Evolutionary conservation across 2,797 vertebrate species (phyloP).

Genomic region (Paedocypris micromegethes): DNA sequence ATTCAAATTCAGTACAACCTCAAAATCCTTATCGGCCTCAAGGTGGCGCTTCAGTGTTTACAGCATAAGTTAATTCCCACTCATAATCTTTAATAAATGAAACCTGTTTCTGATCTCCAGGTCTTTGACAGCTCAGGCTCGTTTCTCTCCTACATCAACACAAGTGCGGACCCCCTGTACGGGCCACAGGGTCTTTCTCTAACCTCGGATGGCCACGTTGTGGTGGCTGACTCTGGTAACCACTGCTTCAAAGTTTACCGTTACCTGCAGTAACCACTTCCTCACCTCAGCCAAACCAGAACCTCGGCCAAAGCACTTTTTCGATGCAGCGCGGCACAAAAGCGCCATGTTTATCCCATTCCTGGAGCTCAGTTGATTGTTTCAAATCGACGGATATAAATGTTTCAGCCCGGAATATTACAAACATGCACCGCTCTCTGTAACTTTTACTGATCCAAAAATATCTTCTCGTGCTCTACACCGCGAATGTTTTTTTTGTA

Average conservation of each 20-base stretch:
- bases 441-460: constrained; percentile 30
- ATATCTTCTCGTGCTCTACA: constrained; percentile 18
- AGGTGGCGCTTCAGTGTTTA: too few relatives aligned
- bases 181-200: constrained; percentile 92
- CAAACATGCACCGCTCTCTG: constrained; percentile 36
- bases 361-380: too few relatives aligned
- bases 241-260: constrained; percentile 98
- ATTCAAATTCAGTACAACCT: not conserved
- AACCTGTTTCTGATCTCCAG: constrained; percentile 55
- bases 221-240: constrained; percentile 94
- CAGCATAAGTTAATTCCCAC: too few relatives aligned
- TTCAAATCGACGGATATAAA: too few relatives aligned
- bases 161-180: constrained; percentile 87
- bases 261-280: constrained; percentile 82
- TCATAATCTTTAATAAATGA: too few relatives aligned
- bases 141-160: constrained; percentile 97
- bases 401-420: not conserved
- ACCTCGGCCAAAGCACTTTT: too few relatives aligned
- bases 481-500: constrained; percentile 14
- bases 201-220: constrained; percentile 92
- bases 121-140: constrained; percentile 94
- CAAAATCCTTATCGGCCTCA: not conserved
- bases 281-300: not conserved
- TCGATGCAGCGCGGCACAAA: too few relatives aligned
- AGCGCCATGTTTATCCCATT: too few relatives aligned